Base-by-base conservation (phyloP, 2,113 vertebrate species). In the Dasyprocta punctata region DNA sequence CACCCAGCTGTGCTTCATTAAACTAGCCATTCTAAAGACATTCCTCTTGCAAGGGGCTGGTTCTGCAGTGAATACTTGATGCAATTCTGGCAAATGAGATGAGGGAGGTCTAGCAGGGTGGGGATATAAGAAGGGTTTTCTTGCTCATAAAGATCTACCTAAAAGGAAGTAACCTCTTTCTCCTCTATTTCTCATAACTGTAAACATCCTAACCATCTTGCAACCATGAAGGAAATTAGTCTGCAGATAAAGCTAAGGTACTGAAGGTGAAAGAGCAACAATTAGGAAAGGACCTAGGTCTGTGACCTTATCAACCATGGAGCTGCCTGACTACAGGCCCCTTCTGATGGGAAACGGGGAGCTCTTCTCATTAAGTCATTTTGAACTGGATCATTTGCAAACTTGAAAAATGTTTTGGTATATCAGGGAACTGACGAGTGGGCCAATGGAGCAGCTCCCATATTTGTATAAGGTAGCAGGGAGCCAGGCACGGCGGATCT, bases 231-330 rank as follows among this genome's bases (percentile, higher is more conserved):
- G 14, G 36, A 52, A 84, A 63, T 89, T 44, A 77, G 77, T 36
- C 77, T 69, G 20, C 94, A 65, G 52, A 56, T 13, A 90, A 14
- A 85, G 3, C 30, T 87, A 77, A 90, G 30, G n/a, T 38, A 36
- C 30, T 49, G 36, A 87, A 58, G 24, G 26, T 56, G 38, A 49
- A 7, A 77, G 69, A 96, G 63, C 71, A 90, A 88, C 49, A 94
- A 92, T n/a, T 38, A 13, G 19, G 81, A 58, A 96, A 91, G 78
- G 95, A 83, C 65, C 52, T 67, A 49, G 58, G 7, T 86, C 82
- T 56, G 61, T 63, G 16, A 47, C 81, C 78, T 94, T 52, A 49
- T 10, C 65, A 63, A 44, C 11, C 11, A 22, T 54, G 11, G n/a
- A 49, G 26, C 28, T 87, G 3, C 26, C 54, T 38, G 9, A 17